Percentiles rank a stretch among this genome's conserved stretches.
phyloP scores from a whole-genome alignment of 2,888 invertebrate species.

The Graphium colonna region DNA sequence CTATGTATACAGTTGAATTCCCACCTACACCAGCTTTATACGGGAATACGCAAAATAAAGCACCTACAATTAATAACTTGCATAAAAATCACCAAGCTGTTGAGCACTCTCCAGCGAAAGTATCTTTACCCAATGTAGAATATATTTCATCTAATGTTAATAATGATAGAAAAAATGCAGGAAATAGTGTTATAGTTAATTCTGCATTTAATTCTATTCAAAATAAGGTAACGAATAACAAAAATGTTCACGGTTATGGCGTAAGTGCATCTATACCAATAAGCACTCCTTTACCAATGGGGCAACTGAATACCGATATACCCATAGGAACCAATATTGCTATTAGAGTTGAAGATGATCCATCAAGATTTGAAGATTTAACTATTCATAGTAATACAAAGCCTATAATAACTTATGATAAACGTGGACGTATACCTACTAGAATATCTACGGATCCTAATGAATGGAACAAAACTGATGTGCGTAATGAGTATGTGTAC shows the following conservation, averaged over 20 bases:
- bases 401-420: conserved; percentile 41
- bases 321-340: conserved; percentile 75
- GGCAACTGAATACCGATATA: conserved; percentile 63
- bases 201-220: conserved; percentile 64
- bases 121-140: conserved; percentile 41
- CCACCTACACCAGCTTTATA: conserved; percentile 44
- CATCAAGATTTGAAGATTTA: conserved; percentile 50
- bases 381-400: conserved; percentile 49
- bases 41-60: conserved; percentile 39
- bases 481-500: conserved; percentile 29
- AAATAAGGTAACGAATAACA: conserved; percentile 53
- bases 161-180: conserved; percentile 47
- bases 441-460: conserved; percentile 49
- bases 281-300: conserved; percentile 45
- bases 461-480: conserved; percentile 58
- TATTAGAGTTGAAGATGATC: conserved; percentile 67
- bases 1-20: conserved; percentile 66
- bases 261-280: conserved; percentile 62
- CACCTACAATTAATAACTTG: conserved; percentile 30
- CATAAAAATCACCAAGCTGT: conserved; percentile 29
- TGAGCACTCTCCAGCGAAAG: conserved; percentile 38
- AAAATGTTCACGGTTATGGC: conserved; percentile 54
- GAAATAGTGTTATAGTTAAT: conserved; percentile 62
- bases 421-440: conserved; percentile 38
- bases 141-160: conserved; percentile 41